Conservation (phyloP, 2,888 invertebrate genomes). For the Drosophila seclusa region DNA sequence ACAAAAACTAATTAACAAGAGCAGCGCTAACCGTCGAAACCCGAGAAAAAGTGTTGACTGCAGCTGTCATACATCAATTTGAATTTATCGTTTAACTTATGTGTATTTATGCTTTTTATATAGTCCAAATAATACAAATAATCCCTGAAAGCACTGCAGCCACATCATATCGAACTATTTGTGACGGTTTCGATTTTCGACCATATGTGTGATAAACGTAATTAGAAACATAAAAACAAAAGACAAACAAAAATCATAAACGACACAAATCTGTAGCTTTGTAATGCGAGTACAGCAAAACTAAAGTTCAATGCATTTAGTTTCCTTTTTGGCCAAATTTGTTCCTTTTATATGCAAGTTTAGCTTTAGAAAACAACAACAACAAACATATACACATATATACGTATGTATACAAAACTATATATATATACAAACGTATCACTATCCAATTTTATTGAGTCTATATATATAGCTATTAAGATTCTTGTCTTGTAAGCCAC, state of each 20-base stretch:
- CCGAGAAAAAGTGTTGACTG: slow-evolving; percentile 28
- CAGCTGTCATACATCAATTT: slow-evolving; percentile 17
- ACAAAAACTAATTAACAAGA: not conserved
- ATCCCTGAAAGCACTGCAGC: slow-evolving; percentile 37
- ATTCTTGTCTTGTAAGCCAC: slow-evolving; percentile 38
- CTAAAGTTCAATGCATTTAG: slow-evolving; percentile 67
- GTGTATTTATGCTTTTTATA: slow-evolving; percentile 13
- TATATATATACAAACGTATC: slow-evolving; percentile 27
- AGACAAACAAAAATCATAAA: not conserved
- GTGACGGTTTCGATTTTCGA: slow-evolving; percentile 67
- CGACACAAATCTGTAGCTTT: slow-evolving; percentile 44
- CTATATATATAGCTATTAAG: slow-evolving; percentile 53
- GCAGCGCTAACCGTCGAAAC: slow-evolving; percentile 37
- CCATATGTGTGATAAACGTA: slow-evolving; percentile 76
- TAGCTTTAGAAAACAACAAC: slow-evolving; percentile 54
- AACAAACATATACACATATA: slow-evolving; percentile 33
- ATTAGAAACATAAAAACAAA: slow-evolving; percentile 49
- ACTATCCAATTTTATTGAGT: slow-evolving; percentile 48
- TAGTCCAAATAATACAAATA: not conserved
- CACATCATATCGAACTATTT: slow-evolving; percentile 45
- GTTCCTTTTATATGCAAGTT: slow-evolving; percentile 69
- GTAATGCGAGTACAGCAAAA: slow-evolving; percentile 43
- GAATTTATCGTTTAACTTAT: slow-evolving; percentile 1
- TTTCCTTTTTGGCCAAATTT: slow-evolving; percentile 73
- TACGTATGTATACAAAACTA: slow-evolving; percentile 30